Base-by-base conservation (phyloP, 2,888 invertebrate species). In the Calephelis perditalis region DNA sequence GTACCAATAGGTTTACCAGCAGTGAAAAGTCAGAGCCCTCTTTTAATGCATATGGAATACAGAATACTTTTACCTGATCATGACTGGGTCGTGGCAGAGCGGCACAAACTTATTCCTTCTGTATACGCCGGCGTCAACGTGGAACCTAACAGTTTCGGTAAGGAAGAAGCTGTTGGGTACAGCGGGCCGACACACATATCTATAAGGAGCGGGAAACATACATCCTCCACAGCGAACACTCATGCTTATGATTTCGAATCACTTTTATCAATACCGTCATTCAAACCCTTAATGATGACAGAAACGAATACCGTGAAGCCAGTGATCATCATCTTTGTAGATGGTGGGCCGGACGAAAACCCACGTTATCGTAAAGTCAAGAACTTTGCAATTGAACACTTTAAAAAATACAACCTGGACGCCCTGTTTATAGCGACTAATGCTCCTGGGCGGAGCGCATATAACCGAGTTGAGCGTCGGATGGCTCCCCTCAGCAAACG, bases 331-430 rank as follows among this genome's bases (percentile, higher is more conserved):
- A 36, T 63, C 5, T 40, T 47, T 15, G 57, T 56, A 12, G 62
- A 63, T 63, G 62, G 62, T 47, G 62, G 60, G 11, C 62, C 62
- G 44, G 63, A 65, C 52, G 63, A 67, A 62, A 67, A 62, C 52
- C 63, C 62, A 54, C 63, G 65, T 49, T 65, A 67, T 62, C 61
- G 56, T 10, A 65, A 67, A 62, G 62, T 65, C 56, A 67, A 55
- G 57, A 40, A n/a, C 26, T 61, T 57, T 63, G 60, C 60, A 9
- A 65, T 64, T 47, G 12, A 63, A 60, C 58, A 62, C 60, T 67
- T 67, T 54, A 61, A 60, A 55, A 46, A 59, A 62, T 61, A 62
- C 59, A 58, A 65, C 58, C 58, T 67, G 56, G 69, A 69, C 59
- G 70, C 67, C 43, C 36, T 62, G 56, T 62, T 57, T 56, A 54